Conservation (phyloP, 2,888 invertebrate genomes). For the Lycia hirtaria region DNA sequence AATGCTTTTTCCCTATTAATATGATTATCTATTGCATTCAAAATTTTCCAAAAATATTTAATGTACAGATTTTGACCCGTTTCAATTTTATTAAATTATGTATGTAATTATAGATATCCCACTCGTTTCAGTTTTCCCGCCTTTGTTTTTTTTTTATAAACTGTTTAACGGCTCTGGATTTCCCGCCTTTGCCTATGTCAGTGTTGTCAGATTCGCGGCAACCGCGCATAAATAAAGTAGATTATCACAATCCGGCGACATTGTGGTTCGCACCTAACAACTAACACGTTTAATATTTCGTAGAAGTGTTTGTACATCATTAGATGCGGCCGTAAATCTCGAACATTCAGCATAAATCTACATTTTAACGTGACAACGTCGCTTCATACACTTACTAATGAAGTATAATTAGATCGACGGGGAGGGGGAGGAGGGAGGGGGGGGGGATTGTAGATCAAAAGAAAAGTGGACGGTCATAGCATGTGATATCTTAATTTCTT, state of each 20-base stretch:
- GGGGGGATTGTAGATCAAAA: not conserved
- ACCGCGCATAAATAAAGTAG: conserved; percentile 22
- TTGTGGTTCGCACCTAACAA: conserved; percentile 46
- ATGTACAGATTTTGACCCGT: too few species aligned
- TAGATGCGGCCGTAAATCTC: conserved; percentile 67
- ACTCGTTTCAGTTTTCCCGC: too few species aligned
- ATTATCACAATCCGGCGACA: conserved; percentile 43
- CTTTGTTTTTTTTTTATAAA: not conserved
- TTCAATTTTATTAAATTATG: too few species aligned
- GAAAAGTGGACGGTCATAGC: not conserved
- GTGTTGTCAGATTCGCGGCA: conserved; percentile 14
- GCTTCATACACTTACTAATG: conserved; percentile 58
- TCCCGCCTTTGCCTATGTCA: conserved; percentile 6
- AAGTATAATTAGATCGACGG: conserved; percentile 65
- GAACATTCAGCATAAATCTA: conserved; percentile 72
- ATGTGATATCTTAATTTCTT: too few species aligned
- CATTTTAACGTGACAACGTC: conserved; percentile 64
- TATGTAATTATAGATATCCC: too few species aligned
- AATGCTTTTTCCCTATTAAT: too few species aligned
- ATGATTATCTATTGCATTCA: too few species aligned
- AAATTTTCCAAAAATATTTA: too few species aligned
- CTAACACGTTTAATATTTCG: conserved; percentile 44
- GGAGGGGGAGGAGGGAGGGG: not conserved
- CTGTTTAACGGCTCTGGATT: not conserved
- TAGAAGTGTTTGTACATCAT: conserved; percentile 63